Evolutionary conservation across 1,140 invertebrate species (phyloP), one percentile per base, ranked within the genome.

Genomic region (Cephus cinctus): DNA sequence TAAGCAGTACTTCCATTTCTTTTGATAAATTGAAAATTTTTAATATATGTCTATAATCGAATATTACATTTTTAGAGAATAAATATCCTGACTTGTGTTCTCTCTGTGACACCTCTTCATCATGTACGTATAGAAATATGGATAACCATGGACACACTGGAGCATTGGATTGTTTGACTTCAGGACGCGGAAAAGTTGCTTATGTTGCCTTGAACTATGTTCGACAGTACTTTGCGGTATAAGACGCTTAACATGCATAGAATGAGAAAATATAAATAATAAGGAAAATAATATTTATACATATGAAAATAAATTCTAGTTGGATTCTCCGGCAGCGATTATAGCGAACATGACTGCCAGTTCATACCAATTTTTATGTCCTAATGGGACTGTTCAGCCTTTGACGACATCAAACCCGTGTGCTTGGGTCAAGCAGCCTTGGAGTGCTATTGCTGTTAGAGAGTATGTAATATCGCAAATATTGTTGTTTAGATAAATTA

Each of bases 361-460:
- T n/a, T n/a, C 34, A 80, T 52, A 83, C 75, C 59, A 82, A 50
- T 72, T 84, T 41, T 59, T 92, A 27, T 93, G 90, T 69, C 78
- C 81, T n/a, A 80, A 89, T 68, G 87, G 86, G 4, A 76, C 74
- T 1, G 54, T 79, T 0, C 46, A 60, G 1, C 52, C 71, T 0
- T 56, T 84, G 4, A 68, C 71, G 6, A 34, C 49, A 1, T 49
- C 55, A 1, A 57, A 54, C 47, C 80, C 81, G 6, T 86, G 84
- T 56, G 54, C 76, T 12, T 83, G 84, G 80, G 69, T 83, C 1
- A 71, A 69, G 23, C 81, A 85, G 60, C 81, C 82, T 4, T 83
- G 82, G 78, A 65, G 69, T 9, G 65, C 77, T 0, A 56, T 86
- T 2, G 66, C 82, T 0, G 69, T 78, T n/a, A 71, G 67, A 50